Evolutionary conservation across 2,888 invertebrate genomes (phyloP), one percentile per base, ranked within the genome.

Genomic region (Volucella inflata): DNA sequence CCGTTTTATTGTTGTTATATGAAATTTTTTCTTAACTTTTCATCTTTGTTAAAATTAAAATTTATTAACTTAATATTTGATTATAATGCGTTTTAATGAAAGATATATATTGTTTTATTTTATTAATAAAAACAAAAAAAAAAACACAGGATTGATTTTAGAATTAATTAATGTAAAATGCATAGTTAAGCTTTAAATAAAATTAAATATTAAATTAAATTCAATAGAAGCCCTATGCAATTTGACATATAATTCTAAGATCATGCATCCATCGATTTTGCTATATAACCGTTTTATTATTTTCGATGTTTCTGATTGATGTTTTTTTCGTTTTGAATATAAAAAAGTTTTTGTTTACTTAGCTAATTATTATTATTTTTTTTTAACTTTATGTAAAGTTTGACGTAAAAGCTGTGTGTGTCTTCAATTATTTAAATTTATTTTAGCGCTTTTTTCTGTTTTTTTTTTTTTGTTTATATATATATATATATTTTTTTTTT

Each of bases 221-320:
- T 14, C 9, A 12, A 38, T 17, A 16, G 16, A 72, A 67, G 46
- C 0, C 40, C 72, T 68, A 83, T 78, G 78, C 68, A 2, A 64
- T 74, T 74, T 70, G 64, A 75, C 70, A 79, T 75, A 53, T 71
- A 38, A 67, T 71, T 84, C 79, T 79, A 84, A 84, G 44, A 79
- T 79, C 84, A 44, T 71, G 75, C 84, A 84, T 84, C 84, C 53
- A 76, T 76, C 53, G 38, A 70, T 57, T 65, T 76, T 80, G 65
- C 79, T 67, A 70, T 71, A 79, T 80, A 79, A 84, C 65, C 65
- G 57, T 78, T 74, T 68, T 72, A 60, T 79, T 70, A 71, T 79
- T 84, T 79, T 84, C 65, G 84, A 84, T 84, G 84, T 84, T 84
- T 84, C 79, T 84, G 84, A 84, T 84, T 84, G 79, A 84, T 84